phyloP scores from a whole-genome alignment of 2,113 vertebrate genomes.

The Perca flavescens region DNA sequence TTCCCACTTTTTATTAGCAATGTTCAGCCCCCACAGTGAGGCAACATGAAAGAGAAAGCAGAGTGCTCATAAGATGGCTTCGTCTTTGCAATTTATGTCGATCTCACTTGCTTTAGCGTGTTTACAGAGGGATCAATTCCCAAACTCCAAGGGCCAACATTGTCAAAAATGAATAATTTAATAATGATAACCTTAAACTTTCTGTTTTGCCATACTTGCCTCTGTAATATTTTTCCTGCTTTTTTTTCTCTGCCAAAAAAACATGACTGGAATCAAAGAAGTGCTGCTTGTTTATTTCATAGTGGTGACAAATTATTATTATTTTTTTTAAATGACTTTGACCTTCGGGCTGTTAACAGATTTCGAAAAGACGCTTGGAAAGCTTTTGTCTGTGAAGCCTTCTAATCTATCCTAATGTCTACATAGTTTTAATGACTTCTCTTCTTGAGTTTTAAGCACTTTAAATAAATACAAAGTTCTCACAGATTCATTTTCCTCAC shows the following conservation, averaged over 20 bases:
- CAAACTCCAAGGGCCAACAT: constrained; percentile 68
- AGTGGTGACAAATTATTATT: constrained; percentile 37
- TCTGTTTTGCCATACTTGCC: constrained; percentile 66
- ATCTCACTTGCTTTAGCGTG: constrained; percentile 69
- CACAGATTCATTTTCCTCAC: constrained; percentile 17
- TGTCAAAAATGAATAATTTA: constrained; percentile 77
- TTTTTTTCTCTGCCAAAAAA: constrained; percentile 11
- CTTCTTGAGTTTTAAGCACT: constrained; percentile 10
- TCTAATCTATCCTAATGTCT: constrained; percentile 24
- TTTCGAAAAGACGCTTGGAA: constrained; percentile 25
- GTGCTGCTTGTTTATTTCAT: constrained; percentile 56
- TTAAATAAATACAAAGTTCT: constrained; percentile 21
- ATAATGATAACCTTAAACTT: constrained; percentile 74
- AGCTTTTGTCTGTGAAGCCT: constrained; percentile 22
- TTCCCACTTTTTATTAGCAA: constrained; percentile 74
- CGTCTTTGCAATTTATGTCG: constrained; percentile 75
- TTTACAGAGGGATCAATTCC: constrained; percentile 81
- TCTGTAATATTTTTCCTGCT: constrained; percentile 57
- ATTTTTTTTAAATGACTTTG: constrained; percentile 37
- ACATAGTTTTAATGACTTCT: neutral
- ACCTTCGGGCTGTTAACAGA: constrained; percentile 44
- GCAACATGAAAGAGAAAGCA: constrained; percentile 77
- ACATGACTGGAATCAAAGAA: constrained; percentile 56
- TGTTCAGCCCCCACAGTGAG: constrained; percentile 67
- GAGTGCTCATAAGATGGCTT: constrained; percentile 56